These are phyloP conservation scores for Formicarius rufipectus DNA, from an alignment of 2,113 vertebrate species.

Conservation along the genomic window DNA sequence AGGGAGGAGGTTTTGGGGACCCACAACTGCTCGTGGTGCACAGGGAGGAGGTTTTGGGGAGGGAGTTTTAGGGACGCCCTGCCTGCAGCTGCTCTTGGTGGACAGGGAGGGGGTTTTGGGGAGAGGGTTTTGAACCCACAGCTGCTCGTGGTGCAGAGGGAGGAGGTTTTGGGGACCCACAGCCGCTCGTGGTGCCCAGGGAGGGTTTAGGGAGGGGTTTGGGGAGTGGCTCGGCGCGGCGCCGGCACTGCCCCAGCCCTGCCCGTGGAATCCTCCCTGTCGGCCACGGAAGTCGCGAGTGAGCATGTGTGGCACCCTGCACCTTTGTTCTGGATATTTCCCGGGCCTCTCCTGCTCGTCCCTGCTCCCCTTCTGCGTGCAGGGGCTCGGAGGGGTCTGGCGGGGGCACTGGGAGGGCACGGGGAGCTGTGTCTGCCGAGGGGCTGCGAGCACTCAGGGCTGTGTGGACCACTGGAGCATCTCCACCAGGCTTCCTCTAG, in stretches of 20 bases:
- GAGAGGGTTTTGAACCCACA: too few relatives aligned
- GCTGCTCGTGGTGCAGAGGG: too few relatives aligned
- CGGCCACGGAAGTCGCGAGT: constrained; percentile 24
- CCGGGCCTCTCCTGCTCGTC: background rate
- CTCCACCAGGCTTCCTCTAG: background rate
- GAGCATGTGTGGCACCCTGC: constrained; percentile 38
- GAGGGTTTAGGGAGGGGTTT: too few relatives aligned
- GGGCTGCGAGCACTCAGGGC: too few relatives aligned
- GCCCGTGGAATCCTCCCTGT: background rate
- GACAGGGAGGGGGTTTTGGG: too few relatives aligned
- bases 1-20: too few relatives aligned
- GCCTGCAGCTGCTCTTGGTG: too few relatives aligned
- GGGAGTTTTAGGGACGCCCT: too few relatives aligned
- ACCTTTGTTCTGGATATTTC: constrained; percentile 40
- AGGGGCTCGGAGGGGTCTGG: background rate
- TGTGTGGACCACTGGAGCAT: background rate
- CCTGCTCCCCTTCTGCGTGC: accelerated
- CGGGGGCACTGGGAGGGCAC: background rate
- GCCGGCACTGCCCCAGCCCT: background rate
- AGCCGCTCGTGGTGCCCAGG: too few relatives aligned
- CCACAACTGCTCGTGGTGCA: too few relatives aligned
- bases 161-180: too few relatives aligned
- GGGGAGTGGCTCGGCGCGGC: constrained; percentile 20
- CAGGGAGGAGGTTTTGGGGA: too few relatives aligned
- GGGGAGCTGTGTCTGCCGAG: background rate